Conservation (phyloP, 2,888 invertebrate species). For the Cylindroiulus punctatus region DNA sequence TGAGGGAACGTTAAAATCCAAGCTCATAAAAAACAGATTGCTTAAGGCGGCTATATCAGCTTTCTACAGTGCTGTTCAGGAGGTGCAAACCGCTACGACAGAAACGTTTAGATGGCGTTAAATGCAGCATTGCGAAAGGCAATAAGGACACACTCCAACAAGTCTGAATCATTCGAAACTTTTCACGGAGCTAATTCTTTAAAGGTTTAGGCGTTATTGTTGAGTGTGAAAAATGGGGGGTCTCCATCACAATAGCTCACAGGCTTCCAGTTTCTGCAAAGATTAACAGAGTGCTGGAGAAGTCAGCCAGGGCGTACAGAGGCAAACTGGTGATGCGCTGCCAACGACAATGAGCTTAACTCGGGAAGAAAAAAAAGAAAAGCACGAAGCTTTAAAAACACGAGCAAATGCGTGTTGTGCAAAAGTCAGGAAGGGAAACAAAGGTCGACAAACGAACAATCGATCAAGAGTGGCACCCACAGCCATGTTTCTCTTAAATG, state of each 20-base stretch:
- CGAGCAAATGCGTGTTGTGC: conserved; percentile 44
- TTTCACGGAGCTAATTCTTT: conserved; percentile 38
- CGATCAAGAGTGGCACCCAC: conserved; percentile 48
- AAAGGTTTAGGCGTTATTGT: conserved; percentile 43
- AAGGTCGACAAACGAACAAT: conserved; percentile 52
- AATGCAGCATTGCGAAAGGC: conserved; percentile 15
- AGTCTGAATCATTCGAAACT: neutral
- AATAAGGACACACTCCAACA: conserved; percentile 15
- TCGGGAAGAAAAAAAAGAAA: neutral
- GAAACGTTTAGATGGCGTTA: conserved; percentile 22
- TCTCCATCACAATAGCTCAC: conserved; percentile 41
- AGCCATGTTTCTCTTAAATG: conserved; percentile 35
- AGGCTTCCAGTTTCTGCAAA: conserved; percentile 32
- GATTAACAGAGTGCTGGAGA: conserved; percentile 49
- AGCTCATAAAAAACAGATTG: no score
- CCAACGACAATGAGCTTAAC: conserved; percentile 51
- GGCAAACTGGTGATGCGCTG: conserved; percentile 42
- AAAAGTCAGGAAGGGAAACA: conserved; percentile 46
- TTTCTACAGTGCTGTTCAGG: no score
- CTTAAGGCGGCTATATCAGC: no score
- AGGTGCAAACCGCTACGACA: neutral
- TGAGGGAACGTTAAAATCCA: no score
- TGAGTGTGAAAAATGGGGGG: conserved; percentile 43
- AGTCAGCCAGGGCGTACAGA: conserved; percentile 39
- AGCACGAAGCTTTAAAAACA: conserved; percentile 35